These are phyloP conservation scores for Scotopteryx bipunctaria DNA, from an alignment of 2,888 invertebrate species.

Conservation along the genomic window DNA sequence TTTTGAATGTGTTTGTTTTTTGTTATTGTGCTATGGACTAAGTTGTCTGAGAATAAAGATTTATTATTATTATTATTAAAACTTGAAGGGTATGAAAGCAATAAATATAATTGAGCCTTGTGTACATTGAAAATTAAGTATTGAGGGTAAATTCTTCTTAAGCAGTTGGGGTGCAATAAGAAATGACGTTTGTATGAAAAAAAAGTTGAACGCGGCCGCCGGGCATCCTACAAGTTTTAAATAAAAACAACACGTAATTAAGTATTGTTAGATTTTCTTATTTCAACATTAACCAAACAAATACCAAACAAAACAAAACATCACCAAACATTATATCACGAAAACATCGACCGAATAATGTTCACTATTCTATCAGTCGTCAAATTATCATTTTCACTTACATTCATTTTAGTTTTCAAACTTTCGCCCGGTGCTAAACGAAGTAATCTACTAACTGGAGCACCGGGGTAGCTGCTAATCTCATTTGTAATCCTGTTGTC, in stretches of 20 bases:
- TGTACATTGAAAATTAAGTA: too few species aligned
- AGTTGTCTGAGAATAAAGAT: too few species aligned
- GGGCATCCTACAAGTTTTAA: too few species aligned
- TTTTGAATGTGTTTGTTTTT: too few species aligned
- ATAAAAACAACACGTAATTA: background rate
- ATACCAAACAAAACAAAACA: slow-evolving; percentile 1
- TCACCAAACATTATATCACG: slow-evolving; percentile 12
- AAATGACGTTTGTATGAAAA: too few species aligned
- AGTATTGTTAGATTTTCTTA: background rate
- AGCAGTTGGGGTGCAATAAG: too few species aligned
- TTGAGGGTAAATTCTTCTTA: too few species aligned
- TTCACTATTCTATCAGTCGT: slow-evolving; percentile 15
- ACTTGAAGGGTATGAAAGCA: too few species aligned
- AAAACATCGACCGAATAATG: slow-evolving; percentile 24
- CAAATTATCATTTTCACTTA: slow-evolving; percentile 15
- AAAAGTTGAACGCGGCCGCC: too few species aligned
- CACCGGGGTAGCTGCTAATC: slow-evolving; percentile 16
- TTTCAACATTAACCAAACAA: background rate
- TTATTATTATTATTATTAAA: too few species aligned
- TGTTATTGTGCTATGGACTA: too few species aligned
- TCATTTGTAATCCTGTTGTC: slow-evolving; percentile 20
- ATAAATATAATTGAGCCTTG: too few species aligned
- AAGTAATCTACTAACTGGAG: slow-evolving; percentile 29
- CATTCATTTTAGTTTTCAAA: slow-evolving; percentile 8
- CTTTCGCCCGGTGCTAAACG: background rate